These are phyloP conservation scores for Willowsia nigromaculata DNA, from an alignment of 2,888 invertebrate species.

Conservation along the genomic window DNA sequence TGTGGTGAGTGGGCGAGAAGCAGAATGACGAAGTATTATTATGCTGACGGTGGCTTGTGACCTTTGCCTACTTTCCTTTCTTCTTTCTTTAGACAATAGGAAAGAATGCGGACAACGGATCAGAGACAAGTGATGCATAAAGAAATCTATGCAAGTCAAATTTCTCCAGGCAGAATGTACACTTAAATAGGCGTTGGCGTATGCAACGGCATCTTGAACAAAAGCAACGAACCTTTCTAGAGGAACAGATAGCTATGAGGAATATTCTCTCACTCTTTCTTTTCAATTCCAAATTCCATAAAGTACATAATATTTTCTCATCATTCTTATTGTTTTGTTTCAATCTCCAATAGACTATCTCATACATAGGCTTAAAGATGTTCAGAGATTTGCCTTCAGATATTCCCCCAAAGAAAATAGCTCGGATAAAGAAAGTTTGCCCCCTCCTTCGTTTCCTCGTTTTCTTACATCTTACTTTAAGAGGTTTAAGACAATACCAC, in stretches of 20 bases:
- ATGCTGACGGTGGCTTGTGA: background rate
- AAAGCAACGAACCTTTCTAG: background rate
- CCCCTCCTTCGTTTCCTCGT: background rate
- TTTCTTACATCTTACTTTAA: constrained; percentile 15
- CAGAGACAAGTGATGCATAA: background rate
- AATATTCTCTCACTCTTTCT: background rate
- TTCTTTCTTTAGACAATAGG: background rate
- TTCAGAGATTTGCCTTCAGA: too few relatives aligned
- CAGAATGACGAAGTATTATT: too few relatives aligned
- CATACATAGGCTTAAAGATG: too few relatives aligned
- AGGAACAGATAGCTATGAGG: background rate
- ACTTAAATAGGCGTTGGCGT: too few relatives aligned
- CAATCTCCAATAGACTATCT: too few relatives aligned
- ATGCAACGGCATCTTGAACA: background rate
- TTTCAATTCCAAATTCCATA: background rate
- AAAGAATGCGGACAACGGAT: background rate
- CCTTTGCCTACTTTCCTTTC: background rate
- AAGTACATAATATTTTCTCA: too few relatives aligned
- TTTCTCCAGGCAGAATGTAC: too few relatives aligned
- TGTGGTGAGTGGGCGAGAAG: background rate
- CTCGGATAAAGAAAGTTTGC: too few relatives aligned
- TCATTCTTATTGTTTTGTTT: too few relatives aligned
- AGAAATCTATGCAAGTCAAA: too few relatives aligned
- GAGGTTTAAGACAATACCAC: constrained; percentile 24
- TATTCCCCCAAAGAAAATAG: too few relatives aligned